A percentile compares a stretch with the other conserved stretches of the same genome.
Conservation (phyloP, 2,797 vertebrate genomes). For the Hybognathus amarus region DNA sequence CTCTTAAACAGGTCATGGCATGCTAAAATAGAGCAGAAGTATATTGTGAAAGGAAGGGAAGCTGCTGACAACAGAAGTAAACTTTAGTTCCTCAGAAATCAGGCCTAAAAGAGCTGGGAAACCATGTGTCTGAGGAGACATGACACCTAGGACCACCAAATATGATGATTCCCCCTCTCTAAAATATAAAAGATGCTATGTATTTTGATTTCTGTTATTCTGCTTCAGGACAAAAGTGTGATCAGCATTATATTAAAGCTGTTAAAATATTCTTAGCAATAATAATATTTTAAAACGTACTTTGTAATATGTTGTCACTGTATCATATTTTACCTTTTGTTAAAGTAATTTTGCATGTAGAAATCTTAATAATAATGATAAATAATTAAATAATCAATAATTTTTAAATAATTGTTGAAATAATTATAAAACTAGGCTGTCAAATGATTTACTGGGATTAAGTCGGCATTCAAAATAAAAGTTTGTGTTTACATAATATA, state of each 20-base stretch:
- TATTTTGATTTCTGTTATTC: not conserved
- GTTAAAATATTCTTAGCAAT: not conserved
- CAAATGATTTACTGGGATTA: too few relatives aligned
- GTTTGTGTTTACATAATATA: too few relatives aligned
- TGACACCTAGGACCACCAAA: conserved; percentile 3
- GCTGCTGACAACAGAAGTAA: conserved; percentile 26
- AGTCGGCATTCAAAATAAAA: too few relatives aligned
- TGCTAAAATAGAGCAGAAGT: conserved; percentile 61
- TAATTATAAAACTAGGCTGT: not conserved
- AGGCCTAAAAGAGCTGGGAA: conserved; percentile 36
- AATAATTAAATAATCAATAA: too few relatives aligned
- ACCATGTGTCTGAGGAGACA: conserved; percentile 42
- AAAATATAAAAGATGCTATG: not conserved
- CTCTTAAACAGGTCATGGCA: conserved; percentile 52
- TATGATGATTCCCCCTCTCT: not conserved
- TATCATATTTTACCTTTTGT: not conserved
- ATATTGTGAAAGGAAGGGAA: conserved; percentile 52
- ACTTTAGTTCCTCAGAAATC: conserved; percentile 66
- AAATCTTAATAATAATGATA: not conserved
- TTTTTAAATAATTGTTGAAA: too few relatives aligned
- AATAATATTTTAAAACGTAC: not conserved
- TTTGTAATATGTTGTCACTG: not conserved
- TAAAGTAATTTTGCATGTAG: not conserved
- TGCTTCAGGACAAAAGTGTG: too few relatives aligned
- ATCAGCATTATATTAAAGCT: not conserved